Evolutionary conservation across 1,140 invertebrate species (phyloP).

Genomic region (Atta cephalotes): DNA sequence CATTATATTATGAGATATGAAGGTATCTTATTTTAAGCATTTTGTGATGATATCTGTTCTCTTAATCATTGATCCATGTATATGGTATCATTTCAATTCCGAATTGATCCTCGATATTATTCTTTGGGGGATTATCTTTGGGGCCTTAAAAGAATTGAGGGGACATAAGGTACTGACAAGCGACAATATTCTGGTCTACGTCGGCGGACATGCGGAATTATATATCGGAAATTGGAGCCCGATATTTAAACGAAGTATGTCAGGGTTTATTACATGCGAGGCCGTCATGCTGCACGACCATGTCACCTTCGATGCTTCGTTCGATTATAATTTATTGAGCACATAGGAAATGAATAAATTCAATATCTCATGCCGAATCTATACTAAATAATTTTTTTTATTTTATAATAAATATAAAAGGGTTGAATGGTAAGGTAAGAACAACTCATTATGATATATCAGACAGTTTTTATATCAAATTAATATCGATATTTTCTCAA

Average conservation of each 20-base stretch:
- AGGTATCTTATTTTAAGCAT: not conserved
- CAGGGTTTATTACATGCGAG: slow-evolving; percentile 56
- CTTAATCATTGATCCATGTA: not conserved
- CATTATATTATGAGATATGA: not conserved
- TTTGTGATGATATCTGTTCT: not conserved
- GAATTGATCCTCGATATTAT: not conserved
- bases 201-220: slow-evolving; percentile 42
- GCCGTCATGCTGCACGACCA: slow-evolving; percentile 27
- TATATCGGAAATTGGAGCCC: slow-evolving; percentile 51
- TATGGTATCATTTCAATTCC: not conserved
- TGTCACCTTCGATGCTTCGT: slow-evolving; percentile 44
- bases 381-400: not conserved
- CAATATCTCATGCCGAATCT: not conserved
- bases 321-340: slow-evolving; percentile 46
- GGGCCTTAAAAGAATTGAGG: not conserved
- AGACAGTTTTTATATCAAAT: not conserved
- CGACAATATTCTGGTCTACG: slow-evolving; percentile 32
- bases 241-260: slow-evolving; percentile 59
- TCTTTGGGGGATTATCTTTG: not conserved
- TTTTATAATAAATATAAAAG: not conserved
- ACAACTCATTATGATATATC: not conserved
- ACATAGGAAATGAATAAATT: slow-evolving; percentile 19
- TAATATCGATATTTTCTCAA: not conserved
- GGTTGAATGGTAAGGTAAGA: not conserved
- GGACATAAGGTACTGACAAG: slow-evolving; percentile 4